Evolutionary conservation across 2,113 vertebrate genomes (phyloP).

Genomic region (Cyanocitta stelleri): DNA sequence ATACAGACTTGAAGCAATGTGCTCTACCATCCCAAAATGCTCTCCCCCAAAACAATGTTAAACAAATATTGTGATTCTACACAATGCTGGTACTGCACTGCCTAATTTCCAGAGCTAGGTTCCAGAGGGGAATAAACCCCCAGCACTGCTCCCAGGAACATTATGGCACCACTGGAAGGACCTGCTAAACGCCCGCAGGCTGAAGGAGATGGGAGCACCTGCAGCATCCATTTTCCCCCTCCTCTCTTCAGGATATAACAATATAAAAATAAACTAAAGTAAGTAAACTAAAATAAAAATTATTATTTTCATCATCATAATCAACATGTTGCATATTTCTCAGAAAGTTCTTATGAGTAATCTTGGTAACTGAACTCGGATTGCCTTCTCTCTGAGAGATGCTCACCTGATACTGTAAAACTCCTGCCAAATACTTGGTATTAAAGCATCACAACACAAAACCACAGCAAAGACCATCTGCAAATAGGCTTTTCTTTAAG

Average conservation of each 20-base stretch:
- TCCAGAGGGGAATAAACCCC: neutral
- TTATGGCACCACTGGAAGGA: neutral
- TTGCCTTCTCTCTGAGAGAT: neutral
- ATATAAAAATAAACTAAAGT: neutral
- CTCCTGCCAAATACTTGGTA: conserved; percentile 47
- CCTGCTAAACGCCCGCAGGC: rapidly evolving
- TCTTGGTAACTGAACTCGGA: neutral
- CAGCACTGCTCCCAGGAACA: neutral
- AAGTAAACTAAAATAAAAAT: neutral
- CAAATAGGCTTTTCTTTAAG: neutral
- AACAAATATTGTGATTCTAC: neutral
- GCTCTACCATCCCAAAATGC: neutral
- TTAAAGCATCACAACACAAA: neutral
- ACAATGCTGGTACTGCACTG: neutral
- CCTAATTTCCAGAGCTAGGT: neutral
- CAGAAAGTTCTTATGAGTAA: neutral
- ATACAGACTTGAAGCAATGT: neutral
- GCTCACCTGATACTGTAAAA: conserved; percentile 53
- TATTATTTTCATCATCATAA: neutral
- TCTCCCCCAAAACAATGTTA: rapidly evolving
- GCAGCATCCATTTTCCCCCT: neutral
- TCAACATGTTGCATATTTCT: neutral
- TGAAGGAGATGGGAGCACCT: neutral
- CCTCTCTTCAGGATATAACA: neutral
- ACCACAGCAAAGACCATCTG: neutral